Evolutionary conservation across 2,113 vertebrate species (phyloP).

Genomic region (Malurus elegans): DNA sequence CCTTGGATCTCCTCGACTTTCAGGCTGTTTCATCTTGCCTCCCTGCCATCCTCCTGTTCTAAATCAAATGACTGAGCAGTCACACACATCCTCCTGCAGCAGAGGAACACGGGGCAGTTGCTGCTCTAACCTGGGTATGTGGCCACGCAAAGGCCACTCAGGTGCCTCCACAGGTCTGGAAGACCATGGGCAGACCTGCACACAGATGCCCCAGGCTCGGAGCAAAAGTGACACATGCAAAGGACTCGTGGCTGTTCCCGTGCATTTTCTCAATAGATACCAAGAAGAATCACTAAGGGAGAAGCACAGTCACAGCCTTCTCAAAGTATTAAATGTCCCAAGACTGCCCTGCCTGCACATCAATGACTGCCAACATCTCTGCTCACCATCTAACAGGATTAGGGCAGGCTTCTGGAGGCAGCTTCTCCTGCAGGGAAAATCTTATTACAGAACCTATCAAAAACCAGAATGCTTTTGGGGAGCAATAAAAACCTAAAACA

Average conservation of each 20-base stretch:
- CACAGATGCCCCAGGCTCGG: neutral
- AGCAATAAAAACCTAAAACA: neutral
- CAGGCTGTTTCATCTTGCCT: neutral
- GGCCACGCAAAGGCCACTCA: neutral
- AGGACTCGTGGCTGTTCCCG: neutral
- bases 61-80: neutral
- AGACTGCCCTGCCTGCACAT: neutral
- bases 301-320: neutral
- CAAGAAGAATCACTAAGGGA: neutral
- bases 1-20: neutral
- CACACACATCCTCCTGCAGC: neutral
- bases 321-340: neutral
- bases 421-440: constrained; percentile 25
- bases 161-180: neutral
- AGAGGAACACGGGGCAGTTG: neutral
- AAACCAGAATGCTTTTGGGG: neutral
- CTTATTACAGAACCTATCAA: neutral
- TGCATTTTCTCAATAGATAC: neutral
- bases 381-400: neutral
- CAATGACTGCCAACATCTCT: neutral
- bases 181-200: neutral
- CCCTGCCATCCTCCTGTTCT: neutral
- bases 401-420: neutral
- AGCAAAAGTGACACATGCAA: neutral
- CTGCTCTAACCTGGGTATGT: neutral